phyloP scores from a whole-genome alignment of 2,797 vertebrate genomes.

The Pipistrellus pipistrellus region DNA sequence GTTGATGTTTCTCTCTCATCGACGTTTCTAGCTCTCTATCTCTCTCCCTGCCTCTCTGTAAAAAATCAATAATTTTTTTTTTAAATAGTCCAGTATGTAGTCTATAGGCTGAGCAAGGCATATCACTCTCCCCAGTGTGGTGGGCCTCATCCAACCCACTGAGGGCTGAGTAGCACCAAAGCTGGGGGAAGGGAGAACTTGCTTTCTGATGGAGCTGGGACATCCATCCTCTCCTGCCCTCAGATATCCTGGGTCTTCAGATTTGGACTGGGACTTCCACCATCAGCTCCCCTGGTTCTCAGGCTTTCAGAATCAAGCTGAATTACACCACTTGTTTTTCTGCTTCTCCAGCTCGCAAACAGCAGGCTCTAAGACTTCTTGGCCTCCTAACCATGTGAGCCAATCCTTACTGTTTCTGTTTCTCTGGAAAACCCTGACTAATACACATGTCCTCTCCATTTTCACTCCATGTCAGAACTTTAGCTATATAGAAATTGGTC shows the following conservation, averaged over 20 bases:
- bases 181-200: too few species aligned
- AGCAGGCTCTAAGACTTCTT: background rate
- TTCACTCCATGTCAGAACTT: background rate
- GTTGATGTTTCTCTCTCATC: too few species aligned
- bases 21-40: too few species aligned
- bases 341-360: background rate
- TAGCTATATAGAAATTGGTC: background rate
- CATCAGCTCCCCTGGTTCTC: background rate
- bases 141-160: background rate
- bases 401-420: background rate
- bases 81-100: background rate
- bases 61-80: too few species aligned
- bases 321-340: background rate
- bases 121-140: rapidly evolving
- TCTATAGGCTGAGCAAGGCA: background rate
- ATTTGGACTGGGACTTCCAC: background rate
- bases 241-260: background rate
- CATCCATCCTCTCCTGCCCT: background rate
- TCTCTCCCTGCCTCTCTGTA: too few species aligned
- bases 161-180: background rate
- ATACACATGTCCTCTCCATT: background rate
- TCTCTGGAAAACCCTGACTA: background rate
- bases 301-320: background rate
- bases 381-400: background rate
- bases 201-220: background rate